phyloP scores from a whole-genome alignment of 2,113 vertebrate species.

The Heterotilapia buettikoferi region DNA sequence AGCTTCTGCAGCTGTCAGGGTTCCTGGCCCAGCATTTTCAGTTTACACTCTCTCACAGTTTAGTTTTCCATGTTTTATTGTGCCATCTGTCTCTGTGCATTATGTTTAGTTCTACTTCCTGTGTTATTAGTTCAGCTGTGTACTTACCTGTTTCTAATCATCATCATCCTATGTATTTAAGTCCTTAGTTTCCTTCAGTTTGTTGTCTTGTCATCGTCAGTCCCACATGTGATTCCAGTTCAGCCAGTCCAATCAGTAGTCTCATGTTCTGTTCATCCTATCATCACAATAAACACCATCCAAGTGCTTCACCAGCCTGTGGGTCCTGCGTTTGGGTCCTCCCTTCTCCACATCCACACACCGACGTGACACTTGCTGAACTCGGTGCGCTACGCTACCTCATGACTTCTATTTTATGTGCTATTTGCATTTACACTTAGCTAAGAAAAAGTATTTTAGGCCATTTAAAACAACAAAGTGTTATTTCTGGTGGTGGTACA shows the following conservation, averaged over 20 bases:
- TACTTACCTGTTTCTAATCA: background rate
- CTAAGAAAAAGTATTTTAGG: background rate
- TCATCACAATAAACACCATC: background rate
- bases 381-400: background rate
- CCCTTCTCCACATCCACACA: background rate
- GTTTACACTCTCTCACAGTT: background rate
- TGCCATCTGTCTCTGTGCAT: no score
- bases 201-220: background rate
- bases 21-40: background rate
- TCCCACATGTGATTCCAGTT: background rate
- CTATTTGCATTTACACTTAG: background rate
- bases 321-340: background rate
- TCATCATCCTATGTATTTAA: background rate
- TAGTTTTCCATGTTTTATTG: background rate
- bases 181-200: background rate
- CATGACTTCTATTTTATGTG: background rate
- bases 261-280: background rate
- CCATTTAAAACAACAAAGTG: background rate
- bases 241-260: background rate
- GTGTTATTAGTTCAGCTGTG: background rate
- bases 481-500: background rate
- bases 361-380: accelerated
- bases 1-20: background rate
- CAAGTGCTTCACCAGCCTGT: background rate
- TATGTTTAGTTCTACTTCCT: background rate